Evolutionary conservation across 2,797 vertebrate species (phyloP), one percentile per base, ranked within the genome.

Genomic region (Valencia hispanica): DNA sequence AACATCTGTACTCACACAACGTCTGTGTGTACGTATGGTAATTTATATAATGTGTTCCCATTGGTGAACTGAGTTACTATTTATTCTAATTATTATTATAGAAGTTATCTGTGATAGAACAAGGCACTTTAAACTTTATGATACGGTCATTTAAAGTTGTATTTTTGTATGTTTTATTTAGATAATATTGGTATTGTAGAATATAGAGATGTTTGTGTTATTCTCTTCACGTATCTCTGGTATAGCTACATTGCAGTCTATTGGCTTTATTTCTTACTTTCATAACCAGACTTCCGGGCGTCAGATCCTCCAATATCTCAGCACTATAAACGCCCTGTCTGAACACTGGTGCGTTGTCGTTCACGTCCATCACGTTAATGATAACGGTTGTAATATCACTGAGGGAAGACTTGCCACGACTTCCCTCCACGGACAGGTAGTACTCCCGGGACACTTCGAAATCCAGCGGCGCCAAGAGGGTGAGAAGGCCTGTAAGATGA

Each of bases 291-390:
- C 96, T 91, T 50, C 97, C 98, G 8, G 97, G 90, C 0, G 90
- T 79, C 65, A 95, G 92, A 8, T 97, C 96, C 91, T 99, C 98
- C 0, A 93, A 86, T 68, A 99, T 94, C 51, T 95, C 94, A 0
- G 92, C 5, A 1, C 89, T 91, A 84, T 98, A 97, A 84, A 93
- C 93, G 2, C 94, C 94, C 68, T 92, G 95, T 71, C 88, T 88
- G 78, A 99, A 99, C 75, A 89, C 91, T 0, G 98, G 98, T 0
- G 91, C 66, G 1, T 99, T 96, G 87, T 99, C 98, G 1, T 99
- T 99, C 74, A 97, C 87, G 61, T 99, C 98, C 0, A 96, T 99
- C 87, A 99, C 90, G 66, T 97, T 98, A 90, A 99, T 93, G 84
- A 98, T 91, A 0, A 99, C 93, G 11, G 94, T 97, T 86, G 96